Percentiles rank a stretch among this genome's conserved stretches.
phyloP scores from a whole-genome alignment of 2,888 invertebrate genomes.

The Gasteruption jaculator region DNA sequence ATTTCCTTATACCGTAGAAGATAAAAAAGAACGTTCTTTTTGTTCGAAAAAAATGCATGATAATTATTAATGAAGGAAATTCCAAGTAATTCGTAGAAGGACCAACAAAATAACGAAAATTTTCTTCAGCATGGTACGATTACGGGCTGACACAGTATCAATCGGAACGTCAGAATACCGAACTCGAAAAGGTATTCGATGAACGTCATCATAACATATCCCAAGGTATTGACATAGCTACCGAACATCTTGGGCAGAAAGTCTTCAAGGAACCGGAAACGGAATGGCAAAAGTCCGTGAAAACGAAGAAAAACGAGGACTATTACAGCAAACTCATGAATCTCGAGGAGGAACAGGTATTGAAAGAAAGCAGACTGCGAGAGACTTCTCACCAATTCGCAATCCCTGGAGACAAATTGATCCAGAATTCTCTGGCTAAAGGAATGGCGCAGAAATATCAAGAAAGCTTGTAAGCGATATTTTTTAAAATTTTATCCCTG shows the following conservation, averaged over 20 bases:
- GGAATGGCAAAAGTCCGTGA: slow-evolving; percentile 81
- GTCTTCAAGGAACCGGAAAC: slow-evolving; percentile 69
- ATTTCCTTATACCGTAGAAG: too few relatives aligned
- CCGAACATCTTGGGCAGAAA: slow-evolving; percentile 60
- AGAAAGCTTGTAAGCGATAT: slow-evolving; percentile 71
- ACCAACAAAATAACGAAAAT: too few relatives aligned
- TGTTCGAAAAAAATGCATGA: too few relatives aligned
- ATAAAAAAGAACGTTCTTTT: too few relatives aligned
- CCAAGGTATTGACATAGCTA: slow-evolving; percentile 60
- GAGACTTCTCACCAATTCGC: slow-evolving; percentile 78
- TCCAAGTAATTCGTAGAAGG: too few relatives aligned
- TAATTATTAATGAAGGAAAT: too few relatives aligned
- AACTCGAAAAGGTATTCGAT: slow-evolving; percentile 83
- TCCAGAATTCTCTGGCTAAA: slow-evolving; percentile 70
- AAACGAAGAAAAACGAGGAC: slow-evolving; percentile 76
- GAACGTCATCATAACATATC: slow-evolving; percentile 71
- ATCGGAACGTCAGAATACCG: slow-evolving; percentile 74
- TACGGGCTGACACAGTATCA: slow-evolving; percentile 81
- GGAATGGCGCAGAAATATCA: slow-evolving; percentile 87
- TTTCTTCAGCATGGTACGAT: slow-evolving; percentile 83
- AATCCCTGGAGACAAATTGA: slow-evolving; percentile 78
- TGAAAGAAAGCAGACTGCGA: slow-evolving; percentile 74
- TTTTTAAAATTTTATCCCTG: neutral
- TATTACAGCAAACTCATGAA: slow-evolving; percentile 79
- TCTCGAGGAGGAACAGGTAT: slow-evolving; percentile 79